These are phyloP conservation scores for Condylura cristata DNA, from an alignment of 2,113 vertebrate genomes.

Conservation along the genomic window DNA sequence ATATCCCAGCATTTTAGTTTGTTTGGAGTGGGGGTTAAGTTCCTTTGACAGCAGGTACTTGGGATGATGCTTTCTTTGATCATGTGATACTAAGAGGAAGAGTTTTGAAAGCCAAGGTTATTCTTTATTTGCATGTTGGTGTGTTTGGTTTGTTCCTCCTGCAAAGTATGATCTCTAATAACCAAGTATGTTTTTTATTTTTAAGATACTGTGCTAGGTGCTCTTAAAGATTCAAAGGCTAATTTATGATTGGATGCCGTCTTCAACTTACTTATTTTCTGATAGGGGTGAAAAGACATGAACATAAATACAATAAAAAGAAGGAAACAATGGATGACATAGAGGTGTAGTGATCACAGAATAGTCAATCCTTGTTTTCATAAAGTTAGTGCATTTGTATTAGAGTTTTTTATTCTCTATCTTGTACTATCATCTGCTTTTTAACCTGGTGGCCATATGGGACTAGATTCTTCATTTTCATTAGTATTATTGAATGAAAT, in stretches of 20 bases:
- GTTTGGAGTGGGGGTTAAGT: background rate
- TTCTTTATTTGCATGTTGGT: background rate
- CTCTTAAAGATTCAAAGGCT: background rate
- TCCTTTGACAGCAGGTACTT: background rate
- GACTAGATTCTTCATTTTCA: background rate
- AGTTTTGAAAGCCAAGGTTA: background rate
- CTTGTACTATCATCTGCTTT: background rate
- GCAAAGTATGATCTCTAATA: conserved; percentile 26
- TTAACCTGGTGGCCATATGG: background rate
- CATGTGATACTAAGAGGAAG: background rate
- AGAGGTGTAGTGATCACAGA: background rate
- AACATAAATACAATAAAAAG: background rate
- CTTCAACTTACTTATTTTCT: background rate
- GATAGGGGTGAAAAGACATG: background rate
- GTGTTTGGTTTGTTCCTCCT: background rate
- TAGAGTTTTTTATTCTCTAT: background rate
- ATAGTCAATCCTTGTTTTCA: background rate
- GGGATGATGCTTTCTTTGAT: conserved; percentile 11
- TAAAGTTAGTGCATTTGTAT: background rate
- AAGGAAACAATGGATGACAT: background rate
- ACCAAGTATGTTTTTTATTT: conserved; percentile 12
- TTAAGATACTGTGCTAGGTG: conserved; percentile 2
- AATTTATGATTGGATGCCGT: background rate
- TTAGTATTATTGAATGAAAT: background rate
- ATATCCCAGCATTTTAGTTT: background rate